Evolutionary conservation across 2,797 vertebrate species (phyloP).

Genomic region (Danio choprae): DNA sequence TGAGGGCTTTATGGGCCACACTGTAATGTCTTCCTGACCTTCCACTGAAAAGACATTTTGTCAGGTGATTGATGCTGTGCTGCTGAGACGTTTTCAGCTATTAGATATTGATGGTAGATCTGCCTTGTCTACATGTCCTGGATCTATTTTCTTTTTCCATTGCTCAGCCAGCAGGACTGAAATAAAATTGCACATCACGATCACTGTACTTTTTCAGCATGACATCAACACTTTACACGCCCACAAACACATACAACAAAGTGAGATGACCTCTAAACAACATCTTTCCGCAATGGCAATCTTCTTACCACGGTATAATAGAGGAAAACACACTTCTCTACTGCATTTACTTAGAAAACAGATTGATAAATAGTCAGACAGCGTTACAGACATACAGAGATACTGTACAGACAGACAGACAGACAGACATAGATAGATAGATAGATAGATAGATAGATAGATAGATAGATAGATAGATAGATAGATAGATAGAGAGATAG

Average conservation of each 20-base stretch:
- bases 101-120: conserved; percentile 19
- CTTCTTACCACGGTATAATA: conserved; percentile 64
- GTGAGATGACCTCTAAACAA: conserved; percentile 74
- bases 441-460: neutral
- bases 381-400: neutral
- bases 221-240: conserved; percentile 8
- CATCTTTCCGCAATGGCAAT: conserved; percentile 68
- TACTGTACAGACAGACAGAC: neutral
- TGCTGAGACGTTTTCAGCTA: conserved; percentile 1
- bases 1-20: conserved; percentile 33
- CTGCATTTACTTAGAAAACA: neutral
- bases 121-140: neutral
- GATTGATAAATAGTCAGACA: neutral
- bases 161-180: neutral
- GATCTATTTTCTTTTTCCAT: neutral
- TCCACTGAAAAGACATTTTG: conserved; percentile 10
- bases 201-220: neutral
- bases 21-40: conserved; percentile 26
- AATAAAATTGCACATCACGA: neutral
- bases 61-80: conserved; percentile 32
- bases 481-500: neutral
- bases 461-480: neutral
- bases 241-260: conserved; percentile 9
- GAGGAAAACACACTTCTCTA: conserved; percentile 57
- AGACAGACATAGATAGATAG: neutral